Conservation (phyloP, 37 sponge, comb jelly and placozoan species). For the Spongilla lacustris region DNA sequence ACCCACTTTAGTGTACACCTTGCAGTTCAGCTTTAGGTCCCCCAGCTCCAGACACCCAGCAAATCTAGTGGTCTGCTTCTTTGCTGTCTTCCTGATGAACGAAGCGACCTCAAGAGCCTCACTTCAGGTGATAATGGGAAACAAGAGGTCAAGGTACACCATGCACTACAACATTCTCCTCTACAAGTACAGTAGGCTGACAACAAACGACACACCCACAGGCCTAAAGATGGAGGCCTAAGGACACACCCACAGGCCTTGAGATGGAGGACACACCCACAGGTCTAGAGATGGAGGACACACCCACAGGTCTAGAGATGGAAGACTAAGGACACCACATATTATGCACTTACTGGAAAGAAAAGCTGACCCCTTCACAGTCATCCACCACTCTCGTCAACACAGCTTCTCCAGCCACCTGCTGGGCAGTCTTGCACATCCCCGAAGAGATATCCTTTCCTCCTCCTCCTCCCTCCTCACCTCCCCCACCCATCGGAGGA, state of each 20-base stretch:
- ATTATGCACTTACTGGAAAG: slow-evolving; percentile 59
- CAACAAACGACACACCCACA: background rate
- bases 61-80: slow-evolving; percentile 85
- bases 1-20: slow-evolving; percentile 81
- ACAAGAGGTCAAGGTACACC: too few species aligned
- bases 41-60: slow-evolving; percentile 82
- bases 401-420: slow-evolving; percentile 67
- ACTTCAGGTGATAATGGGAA: slow-evolving; percentile 6
- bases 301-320: too few species aligned
- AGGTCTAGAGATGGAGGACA: background rate
- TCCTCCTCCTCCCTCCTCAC: slow-evolving; percentile 25
- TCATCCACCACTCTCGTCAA: slow-evolving; percentile 39
- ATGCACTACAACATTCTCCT: too few species aligned
- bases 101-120: slow-evolving; percentile 66
- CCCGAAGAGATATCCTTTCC: slow-evolving; percentile 14
- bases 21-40: slow-evolving; percentile 73
- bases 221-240: too few species aligned
- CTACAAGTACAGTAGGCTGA: too few species aligned
- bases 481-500: slow-evolving; percentile 12
- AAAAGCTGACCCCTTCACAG: slow-evolving; percentile 61
- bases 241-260: background rate
- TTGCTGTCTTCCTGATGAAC: slow-evolving; percentile 66
- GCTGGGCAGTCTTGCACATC: slow-evolving; percentile 66
- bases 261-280: background rate
- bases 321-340: background rate